These are phyloP conservation scores for Caerostris extrusa DNA, from an alignment of 1,140 invertebrate species.

Conservation along the genomic window DNA sequence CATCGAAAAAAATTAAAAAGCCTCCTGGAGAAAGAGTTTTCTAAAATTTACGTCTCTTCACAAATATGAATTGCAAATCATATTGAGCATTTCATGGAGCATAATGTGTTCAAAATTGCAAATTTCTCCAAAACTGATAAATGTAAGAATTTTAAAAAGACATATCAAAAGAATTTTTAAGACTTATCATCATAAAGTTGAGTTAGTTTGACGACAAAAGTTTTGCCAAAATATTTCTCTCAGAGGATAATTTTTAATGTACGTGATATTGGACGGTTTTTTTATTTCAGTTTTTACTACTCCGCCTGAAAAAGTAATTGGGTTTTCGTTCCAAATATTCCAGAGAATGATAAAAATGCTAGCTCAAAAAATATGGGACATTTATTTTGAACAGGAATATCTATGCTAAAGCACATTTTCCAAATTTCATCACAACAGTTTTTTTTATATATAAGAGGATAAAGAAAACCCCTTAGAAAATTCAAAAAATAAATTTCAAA, in stretches of 20 bases:
- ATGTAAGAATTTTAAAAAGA: not conserved
- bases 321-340: constrained; percentile 10
- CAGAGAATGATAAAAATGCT: not conserved
- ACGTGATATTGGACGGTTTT: not conserved
- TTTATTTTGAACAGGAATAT: no score
- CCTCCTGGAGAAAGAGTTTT: not conserved
- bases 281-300: constrained; percentile 1
- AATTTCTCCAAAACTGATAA: not conserved
- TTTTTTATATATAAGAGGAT: no score
- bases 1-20: no score
- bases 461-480: no score
- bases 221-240: not conserved
- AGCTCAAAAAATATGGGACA: not conserved
- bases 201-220: not conserved
- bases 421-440: no score
- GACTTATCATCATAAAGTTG: not conserved
- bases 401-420: no score
- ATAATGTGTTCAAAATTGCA: not conserved
- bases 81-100: not conserved
- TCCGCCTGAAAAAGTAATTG: not conserved
- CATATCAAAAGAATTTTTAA: not conserved
- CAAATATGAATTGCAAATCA: constrained; percentile 1
- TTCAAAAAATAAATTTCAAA: no score
- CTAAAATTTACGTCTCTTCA: not conserved
- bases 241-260: not conserved